Evolutionary conservation across 2,113 vertebrate genomes (phyloP).

Genomic region (Ammodytes dubius): DNA sequence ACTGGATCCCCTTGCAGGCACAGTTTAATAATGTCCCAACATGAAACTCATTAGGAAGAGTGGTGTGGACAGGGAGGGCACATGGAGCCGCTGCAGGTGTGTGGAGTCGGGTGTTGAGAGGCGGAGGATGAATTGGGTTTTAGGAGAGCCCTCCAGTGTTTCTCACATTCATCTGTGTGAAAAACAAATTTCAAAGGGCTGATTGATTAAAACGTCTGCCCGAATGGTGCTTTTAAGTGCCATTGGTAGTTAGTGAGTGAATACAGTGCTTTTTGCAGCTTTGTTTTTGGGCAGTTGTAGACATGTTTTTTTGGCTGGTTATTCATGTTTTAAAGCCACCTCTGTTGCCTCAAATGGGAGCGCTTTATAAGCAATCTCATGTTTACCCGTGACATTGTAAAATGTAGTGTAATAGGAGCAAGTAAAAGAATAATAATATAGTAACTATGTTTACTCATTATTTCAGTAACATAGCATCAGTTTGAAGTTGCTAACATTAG

Average conservation of each 20-base stretch:
- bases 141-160: background rate
- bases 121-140: slow-evolving; percentile 6
- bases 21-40: slow-evolving; percentile 36
- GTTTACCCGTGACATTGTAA: background rate
- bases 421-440: background rate
- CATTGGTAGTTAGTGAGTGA: background rate
- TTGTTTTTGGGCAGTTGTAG: too few relatives aligned
- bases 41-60: slow-evolving; percentile 66
- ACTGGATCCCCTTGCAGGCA: slow-evolving; percentile 15
- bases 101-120: slow-evolving; percentile 30
- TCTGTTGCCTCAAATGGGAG: background rate
- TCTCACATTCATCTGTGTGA: background rate
- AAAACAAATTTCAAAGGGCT: background rate
- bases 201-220: background rate
- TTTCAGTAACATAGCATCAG: background rate
- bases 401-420: background rate
- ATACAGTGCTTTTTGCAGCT: background rate
- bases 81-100: slow-evolving; percentile 16
- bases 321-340: too few relatives aligned
- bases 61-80: slow-evolving; percentile 35
- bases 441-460: background rate
- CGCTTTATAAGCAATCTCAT: background rate
- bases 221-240: background rate
- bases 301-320: too few relatives aligned
- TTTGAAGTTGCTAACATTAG: background rate